Percentiles rank a stretch among this genome's conserved stretches.
These are phyloP conservation scores for Hormiphora californensis DNA, from an alignment of 37 sponge, comb jelly and placozoan genomes.

Conservation along the genomic window DNA sequence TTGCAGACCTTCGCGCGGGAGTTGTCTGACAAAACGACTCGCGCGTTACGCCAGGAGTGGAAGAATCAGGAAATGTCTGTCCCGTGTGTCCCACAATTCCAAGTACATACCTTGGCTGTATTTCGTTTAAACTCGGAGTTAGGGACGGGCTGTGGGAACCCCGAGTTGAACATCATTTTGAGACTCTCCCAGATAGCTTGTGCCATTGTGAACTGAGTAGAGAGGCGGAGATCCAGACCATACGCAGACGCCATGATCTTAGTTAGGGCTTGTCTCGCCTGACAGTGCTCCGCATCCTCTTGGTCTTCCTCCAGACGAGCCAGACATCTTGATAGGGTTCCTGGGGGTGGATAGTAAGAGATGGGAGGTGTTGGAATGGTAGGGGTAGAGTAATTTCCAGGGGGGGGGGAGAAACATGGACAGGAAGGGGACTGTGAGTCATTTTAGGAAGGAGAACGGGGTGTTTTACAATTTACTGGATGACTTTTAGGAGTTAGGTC, in stretches of 20 bases:
- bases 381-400: too few species aligned
- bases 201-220: constrained; percentile 21
- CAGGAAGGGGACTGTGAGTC: too few species aligned
- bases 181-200: constrained; percentile 48
- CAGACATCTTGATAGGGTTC: constrained; percentile 28
- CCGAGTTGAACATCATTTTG: constrained; percentile 47
- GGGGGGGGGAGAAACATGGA: too few species aligned
- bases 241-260: constrained; percentile 16
- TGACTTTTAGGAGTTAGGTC: too few species aligned
- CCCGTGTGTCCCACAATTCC: too few species aligned
- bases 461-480: too few species aligned
- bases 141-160: constrained; percentile 37
- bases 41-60: too few species aligned
- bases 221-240: constrained; percentile 2
- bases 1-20: too few species aligned
- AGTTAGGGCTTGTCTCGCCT: constrained; percentile 31
- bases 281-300: not conserved
- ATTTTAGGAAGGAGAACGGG: too few species aligned
- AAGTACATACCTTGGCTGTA: constrained; percentile 7
- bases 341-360: not conserved
- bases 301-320: constrained; percentile 35
- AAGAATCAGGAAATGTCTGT: too few species aligned
- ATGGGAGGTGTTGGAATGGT: too few species aligned
- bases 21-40: too few species aligned
- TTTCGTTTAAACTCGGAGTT: constrained; percentile 36